Conservation (phyloP, 1,140 invertebrate genomes). For the Coelopa frigida region DNA sequence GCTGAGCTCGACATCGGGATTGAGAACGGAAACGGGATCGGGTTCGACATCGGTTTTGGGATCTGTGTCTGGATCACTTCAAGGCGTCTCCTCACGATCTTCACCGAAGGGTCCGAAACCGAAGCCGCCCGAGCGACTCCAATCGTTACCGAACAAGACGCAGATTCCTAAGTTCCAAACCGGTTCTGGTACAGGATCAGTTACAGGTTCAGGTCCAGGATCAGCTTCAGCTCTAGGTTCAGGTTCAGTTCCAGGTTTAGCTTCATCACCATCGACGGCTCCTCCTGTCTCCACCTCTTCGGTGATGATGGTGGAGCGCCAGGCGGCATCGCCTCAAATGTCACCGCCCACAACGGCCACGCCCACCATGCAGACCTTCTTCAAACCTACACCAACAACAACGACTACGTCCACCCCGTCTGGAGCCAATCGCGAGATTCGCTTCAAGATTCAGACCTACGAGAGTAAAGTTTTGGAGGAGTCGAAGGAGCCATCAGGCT, state of each 20-base stretch:
- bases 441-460: conserved; percentile 42
- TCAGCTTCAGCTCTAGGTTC: no score
- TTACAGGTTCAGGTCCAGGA: no score
- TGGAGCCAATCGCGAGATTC: conserved; percentile 32
- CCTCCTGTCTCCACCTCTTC: no score
- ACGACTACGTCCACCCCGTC: conserved; percentile 18
- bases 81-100: no score
- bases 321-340: conserved; percentile 19
- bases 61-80: neutral
- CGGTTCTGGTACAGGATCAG: no score
- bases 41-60: no score
- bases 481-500: neutral
- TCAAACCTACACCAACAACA: conserved; percentile 19
- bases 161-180: conserved; percentile 33
- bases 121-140: conserved; percentile 39
- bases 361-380: conserved; percentile 37
- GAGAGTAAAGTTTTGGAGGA: conserved; percentile 30
- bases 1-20: conserved; percentile 21
- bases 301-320: neutral
- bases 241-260: no score
- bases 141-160: conserved; percentile 31
- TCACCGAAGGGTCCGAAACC: conserved; percentile 37
- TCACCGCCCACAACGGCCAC: conserved; percentile 19
- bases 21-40: conserved; percentile 10
- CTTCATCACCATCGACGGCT: no score